These are phyloP conservation scores for Serranus cabrilla DNA, from an alignment of 2,797 vertebrate species.

Conservation along the genomic window DNA sequence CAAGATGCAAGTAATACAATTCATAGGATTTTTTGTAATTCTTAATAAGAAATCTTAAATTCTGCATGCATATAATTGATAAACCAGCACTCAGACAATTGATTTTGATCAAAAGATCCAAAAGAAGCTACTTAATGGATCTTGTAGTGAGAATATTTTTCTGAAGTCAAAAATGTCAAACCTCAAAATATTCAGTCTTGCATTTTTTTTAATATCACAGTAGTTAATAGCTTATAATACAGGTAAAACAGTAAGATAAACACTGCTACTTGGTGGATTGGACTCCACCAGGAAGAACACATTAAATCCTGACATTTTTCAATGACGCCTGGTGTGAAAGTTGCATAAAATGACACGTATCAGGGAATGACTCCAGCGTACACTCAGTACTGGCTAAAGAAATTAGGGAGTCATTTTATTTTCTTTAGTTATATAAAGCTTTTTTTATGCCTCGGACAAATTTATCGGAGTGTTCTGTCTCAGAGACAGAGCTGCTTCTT, in stretches of 20 bases:
- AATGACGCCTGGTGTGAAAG: slow-evolving; percentile 12
- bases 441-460: slow-evolving; percentile 10
- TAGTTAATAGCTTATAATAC: too few species aligned
- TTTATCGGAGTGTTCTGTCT: neutral
- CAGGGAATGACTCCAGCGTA: neutral
- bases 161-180: too few species aligned
- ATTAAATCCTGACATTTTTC: neutral
- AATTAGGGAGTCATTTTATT: slow-evolving; percentile 6
- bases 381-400: neutral
- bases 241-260: too few species aligned
- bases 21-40: neutral
- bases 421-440: slow-evolving; percentile 37
- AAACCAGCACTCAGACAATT: neutral
- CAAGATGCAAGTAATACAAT: neutral
- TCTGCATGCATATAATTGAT: neutral
- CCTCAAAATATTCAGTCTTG: neutral
- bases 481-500: slow-evolving; percentile 10
- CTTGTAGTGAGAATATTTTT: neutral
- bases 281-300: neutral
- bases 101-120: neutral
- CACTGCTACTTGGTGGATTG: neutral
- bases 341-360: slow-evolving; percentile 28
- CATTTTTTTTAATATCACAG: too few species aligned
- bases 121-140: neutral
- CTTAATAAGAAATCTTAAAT: neutral